phyloP scores from a whole-genome alignment of 2,113 vertebrate species.

The Cyanocitta stelleri region DNA sequence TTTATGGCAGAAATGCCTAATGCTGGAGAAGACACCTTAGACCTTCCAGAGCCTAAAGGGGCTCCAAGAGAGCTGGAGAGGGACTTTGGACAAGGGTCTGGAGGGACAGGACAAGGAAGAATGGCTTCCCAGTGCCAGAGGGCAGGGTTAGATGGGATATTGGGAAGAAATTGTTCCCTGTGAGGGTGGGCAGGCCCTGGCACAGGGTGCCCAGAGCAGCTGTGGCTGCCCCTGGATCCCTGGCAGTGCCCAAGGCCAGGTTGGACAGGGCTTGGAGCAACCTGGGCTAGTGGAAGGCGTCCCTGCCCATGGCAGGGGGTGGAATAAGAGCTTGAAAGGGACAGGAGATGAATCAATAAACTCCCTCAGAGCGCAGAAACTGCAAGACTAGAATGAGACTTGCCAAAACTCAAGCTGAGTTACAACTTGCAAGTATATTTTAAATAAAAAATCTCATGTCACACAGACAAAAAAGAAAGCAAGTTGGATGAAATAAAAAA shows the following conservation, averaged over 20 bases:
- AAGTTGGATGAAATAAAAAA: not conserved
- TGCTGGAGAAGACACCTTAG: not conserved
- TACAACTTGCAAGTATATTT: not conserved
- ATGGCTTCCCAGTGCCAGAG: not conserved
- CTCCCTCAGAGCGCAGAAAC: not conserved
- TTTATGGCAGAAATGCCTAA: not conserved
- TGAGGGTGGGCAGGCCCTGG: not conserved
- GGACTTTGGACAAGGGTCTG: not conserved
- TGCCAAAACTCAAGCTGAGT: not conserved
- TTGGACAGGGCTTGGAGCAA: accelerated
- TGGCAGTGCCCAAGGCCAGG: not conserved
- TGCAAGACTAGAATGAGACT: not conserved
- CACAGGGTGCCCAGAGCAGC: not conserved
- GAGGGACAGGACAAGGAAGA: not conserved
- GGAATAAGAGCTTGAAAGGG: not conserved
- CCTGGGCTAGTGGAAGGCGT: not conserved
- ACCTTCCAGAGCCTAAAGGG: not conserved
- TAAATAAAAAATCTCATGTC: not conserved
- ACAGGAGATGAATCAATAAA: not conserved
- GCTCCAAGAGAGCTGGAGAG: not conserved
- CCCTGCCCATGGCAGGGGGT: not conserved
- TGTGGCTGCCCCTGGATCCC: not conserved
- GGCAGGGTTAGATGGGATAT: accelerated
- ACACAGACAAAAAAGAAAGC: not conserved
- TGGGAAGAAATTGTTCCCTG: accelerated